phyloP scores from a whole-genome alignment of 1,140 invertebrate species.

The Lithobius niger region DNA sequence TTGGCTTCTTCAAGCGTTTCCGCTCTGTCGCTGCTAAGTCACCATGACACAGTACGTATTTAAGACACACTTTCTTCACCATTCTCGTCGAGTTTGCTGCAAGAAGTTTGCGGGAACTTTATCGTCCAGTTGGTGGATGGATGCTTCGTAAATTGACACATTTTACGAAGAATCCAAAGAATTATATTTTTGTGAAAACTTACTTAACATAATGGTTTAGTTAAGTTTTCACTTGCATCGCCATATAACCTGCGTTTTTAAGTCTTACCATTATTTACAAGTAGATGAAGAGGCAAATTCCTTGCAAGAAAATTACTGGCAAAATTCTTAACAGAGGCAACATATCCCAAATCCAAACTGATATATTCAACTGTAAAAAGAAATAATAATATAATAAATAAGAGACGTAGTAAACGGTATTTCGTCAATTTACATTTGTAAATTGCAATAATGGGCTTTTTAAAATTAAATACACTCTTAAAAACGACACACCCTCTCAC shows the following conservation, averaged over 20 bases:
- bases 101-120: background rate
- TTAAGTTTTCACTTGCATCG: background rate
- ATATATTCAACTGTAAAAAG: conserved; percentile 23
- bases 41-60: too few relatives aligned
- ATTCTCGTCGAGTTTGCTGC: background rate
- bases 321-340: conserved; percentile 63
- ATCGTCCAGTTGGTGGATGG: background rate
- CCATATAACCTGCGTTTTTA: background rate
- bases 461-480: background rate
- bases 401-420: background rate
- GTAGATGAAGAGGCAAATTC: conserved; percentile 49
- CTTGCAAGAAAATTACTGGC: conserved; percentile 46
- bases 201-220: too few relatives aligned
- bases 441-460: too few relatives aligned
- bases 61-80: too few relatives aligned
- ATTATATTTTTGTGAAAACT: too few relatives aligned
- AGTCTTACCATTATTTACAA: conserved; percentile 66
- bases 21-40: too few relatives aligned
- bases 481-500: background rate
- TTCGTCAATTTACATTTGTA: background rate
- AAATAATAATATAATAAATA: background rate
- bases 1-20: too few relatives aligned
- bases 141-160: background rate
- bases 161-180: background rate
- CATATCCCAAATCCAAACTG: conserved; percentile 43